Evolutionary conservation across 2,797 vertebrate species (phyloP), one percentile per base, ranked within the genome.

Genomic region (Siniperca obscura): DNA sequence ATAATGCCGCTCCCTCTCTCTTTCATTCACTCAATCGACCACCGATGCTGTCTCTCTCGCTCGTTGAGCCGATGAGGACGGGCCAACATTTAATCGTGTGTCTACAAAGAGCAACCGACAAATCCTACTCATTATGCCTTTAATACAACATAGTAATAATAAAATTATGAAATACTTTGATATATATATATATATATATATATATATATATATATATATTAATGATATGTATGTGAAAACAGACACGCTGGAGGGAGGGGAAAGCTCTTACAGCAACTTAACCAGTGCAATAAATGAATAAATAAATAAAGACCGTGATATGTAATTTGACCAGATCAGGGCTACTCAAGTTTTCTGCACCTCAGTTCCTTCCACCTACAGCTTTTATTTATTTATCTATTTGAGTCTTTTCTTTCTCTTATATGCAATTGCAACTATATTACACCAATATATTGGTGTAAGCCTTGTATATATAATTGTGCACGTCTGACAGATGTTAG

Each of bases 401-500:
- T 36, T 13, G 27, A 77, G 22, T 74, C 64, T 38, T 65, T 66
- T 69, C 62, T 53, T n/a, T 44, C 34, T 62, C 64, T 44, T 27
- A 10, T 36, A 53, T 38, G 36, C 17, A 64, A 57, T 12, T 22
- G 9, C 66, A 71, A n/a, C 22, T 50, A 57, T 7, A n/a, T 66
- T 34, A 56, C 73, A 80, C 74, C 83, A 64, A 27, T 0, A 5
- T 19, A 30, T n/a, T 13, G 56, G 22, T 50, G 36, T 57, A 27
- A 73, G 59, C 59, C 30, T 55, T 38, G 30, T 56, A 19, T 25
- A 5, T 60, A 17, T 66, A 17, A 25, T 17, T 80, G 80, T 82
- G 60, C 40, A 27, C 8, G 40, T 72, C 67, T 56, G 82, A 87
- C 46, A 36, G 64, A 69, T 62, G 72, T 68, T 59, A 56, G 72